phyloP scores from a whole-genome alignment of 2,888 invertebrate species.

The Elysia crispata region DNA sequence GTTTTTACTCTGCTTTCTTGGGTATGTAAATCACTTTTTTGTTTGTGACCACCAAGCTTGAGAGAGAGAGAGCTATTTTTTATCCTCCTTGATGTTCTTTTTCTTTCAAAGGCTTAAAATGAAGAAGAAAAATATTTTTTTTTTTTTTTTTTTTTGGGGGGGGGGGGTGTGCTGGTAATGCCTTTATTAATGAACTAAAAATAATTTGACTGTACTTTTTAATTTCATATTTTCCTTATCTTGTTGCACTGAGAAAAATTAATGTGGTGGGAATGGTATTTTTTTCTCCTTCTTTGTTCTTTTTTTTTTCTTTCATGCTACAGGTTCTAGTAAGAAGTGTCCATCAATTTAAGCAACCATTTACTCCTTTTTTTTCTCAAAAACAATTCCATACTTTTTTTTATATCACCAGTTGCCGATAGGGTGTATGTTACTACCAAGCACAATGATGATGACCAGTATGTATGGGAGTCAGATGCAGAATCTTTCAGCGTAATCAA shows the following conservation, averaged over 20 bases:
- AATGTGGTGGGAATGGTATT: too few relatives aligned
- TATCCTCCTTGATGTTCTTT: background rate
- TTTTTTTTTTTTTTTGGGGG: background rate
- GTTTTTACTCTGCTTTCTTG: conserved; percentile 98
- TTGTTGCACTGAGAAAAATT: too few relatives aligned
- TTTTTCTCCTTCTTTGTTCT: too few relatives aligned
- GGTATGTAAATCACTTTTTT: conserved; percentile 62
- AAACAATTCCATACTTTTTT: background rate
- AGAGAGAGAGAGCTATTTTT: too few relatives aligned
- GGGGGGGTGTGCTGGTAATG: too few relatives aligned
- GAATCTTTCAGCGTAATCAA: conserved; percentile 90
- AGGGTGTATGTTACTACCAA: conserved; percentile 96
- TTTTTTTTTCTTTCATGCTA: too few relatives aligned
- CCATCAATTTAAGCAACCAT: too few relatives aligned
- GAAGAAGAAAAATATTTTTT: background rate
- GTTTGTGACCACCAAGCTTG: background rate
- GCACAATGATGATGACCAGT: conserved; percentile 90
- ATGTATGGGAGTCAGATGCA: conserved; percentile 99
- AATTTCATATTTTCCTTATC: too few relatives aligned
- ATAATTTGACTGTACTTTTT: too few relatives aligned
- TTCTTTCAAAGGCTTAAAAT: conserved; percentile 2
- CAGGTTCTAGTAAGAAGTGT: too few relatives aligned
- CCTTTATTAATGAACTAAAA: too few relatives aligned
- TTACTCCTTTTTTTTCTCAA: too few relatives aligned
- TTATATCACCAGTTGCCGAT: conserved; percentile 86